Base-by-base conservation (phyloP, 2,113 vertebrate species). In the Circaetus cinerascens region DNA sequence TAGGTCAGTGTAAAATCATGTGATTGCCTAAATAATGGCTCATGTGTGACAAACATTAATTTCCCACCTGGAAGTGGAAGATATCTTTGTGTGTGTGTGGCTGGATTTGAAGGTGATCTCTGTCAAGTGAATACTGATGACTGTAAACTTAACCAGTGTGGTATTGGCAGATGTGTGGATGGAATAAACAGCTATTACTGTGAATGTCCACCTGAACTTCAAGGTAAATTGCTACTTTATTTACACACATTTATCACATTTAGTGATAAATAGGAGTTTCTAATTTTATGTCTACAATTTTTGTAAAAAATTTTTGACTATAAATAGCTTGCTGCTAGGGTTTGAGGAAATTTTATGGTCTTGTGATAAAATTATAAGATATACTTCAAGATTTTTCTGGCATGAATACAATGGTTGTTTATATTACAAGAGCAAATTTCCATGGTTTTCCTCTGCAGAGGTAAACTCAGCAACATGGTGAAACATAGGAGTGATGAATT, bases 1-100 rank as follows among this genome's bases (percentile, higher is more conserved):
- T 91, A 99, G 99, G 98, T 99, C 95, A 98, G 87, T 53, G 98
- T 99, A 90, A 98, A 86, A 45, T 81, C 98, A 3, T 99, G 99
- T 83, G 98, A 98, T 34, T 99, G 99, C 96, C 95, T 98, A 72
- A 99, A 99, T 14, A 98, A 98, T 66, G 99, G 98, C 45, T 98
- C 98, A 5, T 99, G 99, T 96, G 97, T 98, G 40, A 97, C 98
- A 86, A 93, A 98, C 63, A 21, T 93, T 66, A 97, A 97, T 87
- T 97, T 97, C 74, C 98, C 98, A 21, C 94, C 97, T 38, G 98
- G 98, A 93, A 98, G 97, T 59, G 99, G 98, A 32, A 98, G 95
- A 59, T 99, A 98, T 50, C 74, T 97, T 32, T 99, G 99, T 85
- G 85, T 97, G 67, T 99, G 99, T 89, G 95, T 90, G 10, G 92